A percentile compares a stretch with the other conserved stretches of the same genome.
phyloP scores from a whole-genome alignment of 2,113 vertebrate species.

The Apodemus speciosus region DNA sequence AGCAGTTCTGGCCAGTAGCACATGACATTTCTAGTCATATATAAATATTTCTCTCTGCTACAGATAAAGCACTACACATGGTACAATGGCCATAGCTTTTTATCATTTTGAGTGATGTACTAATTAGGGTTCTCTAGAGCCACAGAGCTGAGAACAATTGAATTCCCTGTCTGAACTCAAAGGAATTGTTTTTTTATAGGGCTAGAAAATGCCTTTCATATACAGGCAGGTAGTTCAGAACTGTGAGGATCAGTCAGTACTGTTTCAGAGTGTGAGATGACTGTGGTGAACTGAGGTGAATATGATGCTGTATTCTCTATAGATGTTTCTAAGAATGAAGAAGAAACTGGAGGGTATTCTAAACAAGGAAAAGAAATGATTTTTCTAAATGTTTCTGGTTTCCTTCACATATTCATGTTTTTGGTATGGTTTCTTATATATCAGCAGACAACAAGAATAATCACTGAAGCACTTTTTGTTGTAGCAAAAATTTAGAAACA shows the following conservation, averaged over 20 bases:
- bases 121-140: not conserved
- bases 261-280: not conserved
- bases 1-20: not conserved
- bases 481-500: constrained; percentile 12
- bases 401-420: not conserved
- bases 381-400: not conserved
- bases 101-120: not conserved
- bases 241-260: not conserved
- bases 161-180: constrained; percentile 4
- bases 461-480: not conserved
- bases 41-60: not conserved
- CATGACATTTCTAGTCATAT: not conserved
- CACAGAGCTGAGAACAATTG: not conserved
- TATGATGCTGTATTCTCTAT: not conserved
- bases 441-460: not conserved
- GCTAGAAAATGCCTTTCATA: not conserved
- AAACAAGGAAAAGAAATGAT: not conserved
- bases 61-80: not conserved
- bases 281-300: not conserved
- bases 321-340: not conserved
- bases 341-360: not conserved
- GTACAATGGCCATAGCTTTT: not conserved
- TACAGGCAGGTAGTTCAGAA: not conserved
- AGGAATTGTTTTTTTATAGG: constrained; percentile 2
- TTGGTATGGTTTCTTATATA: not conserved